A percentile compares a stretch with the other conserved stretches of the same genome.
Conservation (phyloP, 2,797 vertebrate species). For the Platalea minor region DNA sequence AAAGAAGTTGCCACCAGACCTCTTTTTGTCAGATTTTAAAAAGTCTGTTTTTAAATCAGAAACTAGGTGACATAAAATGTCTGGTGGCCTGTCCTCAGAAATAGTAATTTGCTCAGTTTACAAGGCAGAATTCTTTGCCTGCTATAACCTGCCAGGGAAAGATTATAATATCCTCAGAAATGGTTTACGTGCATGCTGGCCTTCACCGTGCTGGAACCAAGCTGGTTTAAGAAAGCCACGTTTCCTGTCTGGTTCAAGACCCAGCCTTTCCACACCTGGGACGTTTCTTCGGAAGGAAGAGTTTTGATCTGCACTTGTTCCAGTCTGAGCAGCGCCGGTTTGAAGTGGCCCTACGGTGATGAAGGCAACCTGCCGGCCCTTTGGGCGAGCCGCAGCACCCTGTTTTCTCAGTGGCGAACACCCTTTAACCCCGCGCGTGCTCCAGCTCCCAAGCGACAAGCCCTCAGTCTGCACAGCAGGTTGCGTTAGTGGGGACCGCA, state of each 20-base stretch:
- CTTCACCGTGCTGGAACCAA: not conserved
- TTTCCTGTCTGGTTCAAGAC: not conserved
- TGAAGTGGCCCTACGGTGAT: not conserved
- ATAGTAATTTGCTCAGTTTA: not conserved
- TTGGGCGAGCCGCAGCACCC: not conserved
- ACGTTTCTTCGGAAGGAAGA: not conserved
- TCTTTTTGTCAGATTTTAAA: not conserved
- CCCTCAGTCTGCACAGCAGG: not conserved
- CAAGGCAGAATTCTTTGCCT: not conserved
- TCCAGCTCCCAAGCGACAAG: not conserved
- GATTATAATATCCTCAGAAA: not conserved
- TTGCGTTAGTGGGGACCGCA: fast-evolving
- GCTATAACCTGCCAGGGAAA: not conserved
- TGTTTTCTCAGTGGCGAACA: not conserved
- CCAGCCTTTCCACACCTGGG: not conserved
- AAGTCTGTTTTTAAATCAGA: not conserved
- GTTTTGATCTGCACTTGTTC: not conserved
- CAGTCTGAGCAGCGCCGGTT: not conserved
- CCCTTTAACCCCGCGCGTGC: not conserved
- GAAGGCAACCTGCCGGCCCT: not conserved
- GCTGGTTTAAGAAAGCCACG: not conserved
- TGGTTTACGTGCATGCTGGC: not conserved
- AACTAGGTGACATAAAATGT: not conserved
- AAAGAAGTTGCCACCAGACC: not conserved
- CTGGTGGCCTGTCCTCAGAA: not conserved